phyloP scores from a whole-genome alignment of 2,888 invertebrate genomes.

The Pristionchus entomophagus region DNA sequence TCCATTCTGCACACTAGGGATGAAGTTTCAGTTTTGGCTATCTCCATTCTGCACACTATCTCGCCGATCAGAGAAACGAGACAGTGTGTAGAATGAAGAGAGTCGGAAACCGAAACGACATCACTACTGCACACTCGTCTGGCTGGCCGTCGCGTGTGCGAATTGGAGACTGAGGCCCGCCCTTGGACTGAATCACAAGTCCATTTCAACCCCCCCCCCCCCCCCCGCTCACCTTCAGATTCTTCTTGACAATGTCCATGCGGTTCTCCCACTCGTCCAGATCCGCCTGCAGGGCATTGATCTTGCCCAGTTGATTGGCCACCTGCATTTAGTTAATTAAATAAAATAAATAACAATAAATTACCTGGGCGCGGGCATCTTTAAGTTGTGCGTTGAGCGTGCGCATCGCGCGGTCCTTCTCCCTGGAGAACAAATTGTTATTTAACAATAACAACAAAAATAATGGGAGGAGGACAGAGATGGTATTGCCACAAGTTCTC shows the following conservation, averaged over 20 bases:
- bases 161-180: no score
- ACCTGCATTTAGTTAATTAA: constrained; percentile 11
- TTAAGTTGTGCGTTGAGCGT: constrained; percentile 57
- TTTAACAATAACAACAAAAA: not conserved
- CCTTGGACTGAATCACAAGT: no score
- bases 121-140: no score
- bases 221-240: constrained; percentile 60
- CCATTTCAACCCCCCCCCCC: no score
- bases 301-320: constrained; percentile 57
- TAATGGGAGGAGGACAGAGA: no score
- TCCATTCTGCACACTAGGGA: no score
- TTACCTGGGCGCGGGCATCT: constrained; percentile 60
- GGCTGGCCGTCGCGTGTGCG: no score
- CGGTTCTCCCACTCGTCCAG: constrained; percentile 56
- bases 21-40: no score
- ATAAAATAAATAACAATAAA: not conserved
- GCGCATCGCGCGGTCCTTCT: constrained; percentile 52
- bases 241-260: constrained; percentile 58
- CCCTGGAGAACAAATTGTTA: constrained; percentile 47
- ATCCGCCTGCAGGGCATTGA: constrained; percentile 59
- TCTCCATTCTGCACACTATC: no score
- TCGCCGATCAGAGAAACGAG: no score
- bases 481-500: no score
- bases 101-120: not conserved
- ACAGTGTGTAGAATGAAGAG: no score